These are phyloP conservation scores for Lytechinus variegatus DNA, from an alignment of 35 echinoderm and acorn worm species.

Conservation along the genomic window DNA sequence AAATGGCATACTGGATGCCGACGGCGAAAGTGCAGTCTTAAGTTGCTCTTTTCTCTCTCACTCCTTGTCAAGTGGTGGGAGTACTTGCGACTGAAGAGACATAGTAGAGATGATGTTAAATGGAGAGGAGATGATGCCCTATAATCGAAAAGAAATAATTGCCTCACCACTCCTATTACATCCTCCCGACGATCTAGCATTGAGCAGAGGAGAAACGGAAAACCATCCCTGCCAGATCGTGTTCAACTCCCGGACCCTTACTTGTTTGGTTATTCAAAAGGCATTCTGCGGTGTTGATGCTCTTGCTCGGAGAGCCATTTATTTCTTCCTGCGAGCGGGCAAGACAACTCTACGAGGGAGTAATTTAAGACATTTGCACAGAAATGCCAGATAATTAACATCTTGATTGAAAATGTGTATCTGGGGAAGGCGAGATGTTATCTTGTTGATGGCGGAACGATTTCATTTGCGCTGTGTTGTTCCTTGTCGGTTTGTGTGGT, in stretches of 20 bases:
- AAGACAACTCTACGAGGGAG: slow-evolving; percentile 27
- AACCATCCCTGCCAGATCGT: slow-evolving; percentile 41
- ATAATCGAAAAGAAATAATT: slow-evolving; percentile 27
- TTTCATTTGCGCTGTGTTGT: slow-evolving; percentile 37
- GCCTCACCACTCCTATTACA: slow-evolving; percentile 50
- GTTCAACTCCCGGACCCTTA: background rate
- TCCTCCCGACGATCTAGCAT: slow-evolving; percentile 26
- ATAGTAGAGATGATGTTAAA: slow-evolving; percentile 47
- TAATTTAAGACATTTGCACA: slow-evolving; percentile 52
- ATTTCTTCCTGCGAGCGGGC: background rate
- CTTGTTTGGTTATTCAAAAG: slow-evolving; percentile 50
- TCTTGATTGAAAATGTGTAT: slow-evolving; percentile 59
- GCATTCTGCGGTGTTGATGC: slow-evolving; percentile 43
- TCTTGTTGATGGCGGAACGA: slow-evolving; percentile 46
- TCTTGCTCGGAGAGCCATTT: background rate
- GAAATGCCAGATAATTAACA: slow-evolving; percentile 59
- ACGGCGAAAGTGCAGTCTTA: background rate
- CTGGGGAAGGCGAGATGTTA: slow-evolving; percentile 57
- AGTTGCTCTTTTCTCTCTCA: background rate
- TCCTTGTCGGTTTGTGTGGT: slow-evolving; percentile 44
- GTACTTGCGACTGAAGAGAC: slow-evolving; percentile 27
- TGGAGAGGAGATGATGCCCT: slow-evolving; percentile 48
- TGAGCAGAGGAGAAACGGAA: background rate
- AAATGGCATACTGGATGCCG: slow-evolving; percentile 22
- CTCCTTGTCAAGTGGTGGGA: background rate